Evolutionary conservation across 2,113 vertebrate genomes (phyloP).

Genomic region (Elephas maximus): DNA sequence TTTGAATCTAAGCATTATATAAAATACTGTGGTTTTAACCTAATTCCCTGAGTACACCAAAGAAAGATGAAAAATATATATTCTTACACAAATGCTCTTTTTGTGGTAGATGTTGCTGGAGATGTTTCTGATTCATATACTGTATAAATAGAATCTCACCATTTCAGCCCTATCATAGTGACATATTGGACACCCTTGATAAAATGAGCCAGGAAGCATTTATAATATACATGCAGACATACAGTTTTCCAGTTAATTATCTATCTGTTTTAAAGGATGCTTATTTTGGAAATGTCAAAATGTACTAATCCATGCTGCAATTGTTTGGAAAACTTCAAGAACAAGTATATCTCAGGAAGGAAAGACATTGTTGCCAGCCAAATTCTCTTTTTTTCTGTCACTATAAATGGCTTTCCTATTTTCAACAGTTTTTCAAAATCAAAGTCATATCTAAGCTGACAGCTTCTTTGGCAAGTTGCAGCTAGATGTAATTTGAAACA

Average conservation of each 20-base stretch:
- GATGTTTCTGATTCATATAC: constrained; percentile 53
- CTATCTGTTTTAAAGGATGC: constrained; percentile 66
- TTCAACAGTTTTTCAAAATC: constrained; percentile 80
- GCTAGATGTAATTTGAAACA: constrained; percentile 79
- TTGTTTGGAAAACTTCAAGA: constrained; percentile 78
- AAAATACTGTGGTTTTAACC: constrained; percentile 45
- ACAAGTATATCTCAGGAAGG: constrained; percentile 62
- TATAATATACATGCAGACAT: constrained; percentile 62
- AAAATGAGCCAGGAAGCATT: constrained; percentile 64
- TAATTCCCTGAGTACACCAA: constrained; percentile 54
- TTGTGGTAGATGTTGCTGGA: constrained; percentile 48
- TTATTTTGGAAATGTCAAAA: constrained; percentile 81
- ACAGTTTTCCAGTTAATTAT: constrained; percentile 76
- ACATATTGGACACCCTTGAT: constrained; percentile 64
- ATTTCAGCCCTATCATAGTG: constrained; percentile 48
- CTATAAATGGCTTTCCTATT: constrained; percentile 80
- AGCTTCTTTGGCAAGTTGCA: constrained; percentile 82
- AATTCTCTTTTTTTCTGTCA: constrained; percentile 68
- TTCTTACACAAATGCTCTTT: constrained; percentile 75
- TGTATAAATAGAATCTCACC: constrained; percentile 61
- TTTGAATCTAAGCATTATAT: constrained; percentile 32
- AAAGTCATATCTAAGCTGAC: constrained; percentile 80
- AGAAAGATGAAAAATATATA: constrained; percentile 60
- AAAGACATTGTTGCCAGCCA: constrained; percentile 73
- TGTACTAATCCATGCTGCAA: constrained; percentile 71